Percentiles rank a stretch among this genome's conserved stretches.
Conservation (phyloP, 2,113 vertebrate species). For the Himantopus leucocephalus region DNA sequence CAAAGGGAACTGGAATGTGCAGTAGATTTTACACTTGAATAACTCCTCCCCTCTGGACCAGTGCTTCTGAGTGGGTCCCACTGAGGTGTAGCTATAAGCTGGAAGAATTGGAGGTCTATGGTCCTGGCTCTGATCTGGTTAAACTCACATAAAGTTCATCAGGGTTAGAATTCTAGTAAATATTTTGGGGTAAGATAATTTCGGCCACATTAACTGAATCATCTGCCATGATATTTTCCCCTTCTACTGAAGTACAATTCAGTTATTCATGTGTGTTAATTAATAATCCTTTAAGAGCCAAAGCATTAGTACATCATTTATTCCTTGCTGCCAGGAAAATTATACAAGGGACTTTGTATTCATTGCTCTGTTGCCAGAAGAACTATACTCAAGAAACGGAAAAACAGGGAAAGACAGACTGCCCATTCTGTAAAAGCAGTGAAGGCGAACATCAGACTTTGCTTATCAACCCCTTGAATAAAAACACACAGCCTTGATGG, state of each 20-base stretch:
- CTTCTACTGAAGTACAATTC: constrained; percentile 3
- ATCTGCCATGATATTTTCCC: neutral
- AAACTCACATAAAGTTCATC: neutral
- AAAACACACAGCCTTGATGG: neutral
- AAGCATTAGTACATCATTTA: constrained; percentile 21
- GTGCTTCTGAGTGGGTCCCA: neutral
- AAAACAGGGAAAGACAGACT: constrained; percentile 18
- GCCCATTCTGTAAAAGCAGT: neutral
- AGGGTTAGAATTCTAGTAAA: neutral
- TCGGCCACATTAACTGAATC: neutral
- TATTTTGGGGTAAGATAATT: neutral
- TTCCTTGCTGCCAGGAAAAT: constrained; percentile 41
- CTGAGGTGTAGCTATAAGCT: neutral
- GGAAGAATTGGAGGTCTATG: neutral
- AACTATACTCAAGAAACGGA: neutral
- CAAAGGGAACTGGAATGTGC: neutral
- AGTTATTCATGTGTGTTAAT: constrained; percentile 47
- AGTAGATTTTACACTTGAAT: neutral
- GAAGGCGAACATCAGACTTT: neutral
- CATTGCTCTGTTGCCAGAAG: constrained; percentile 21
- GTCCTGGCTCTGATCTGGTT: neutral
- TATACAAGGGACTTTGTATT: constrained; percentile 22
- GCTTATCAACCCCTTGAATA: neutral
- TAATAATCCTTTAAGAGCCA: constrained; percentile 33
- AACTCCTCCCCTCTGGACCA: neutral